Conservation (phyloP, 1,140 invertebrate genomes). For the Polypedilum vanderplanki region DNA sequence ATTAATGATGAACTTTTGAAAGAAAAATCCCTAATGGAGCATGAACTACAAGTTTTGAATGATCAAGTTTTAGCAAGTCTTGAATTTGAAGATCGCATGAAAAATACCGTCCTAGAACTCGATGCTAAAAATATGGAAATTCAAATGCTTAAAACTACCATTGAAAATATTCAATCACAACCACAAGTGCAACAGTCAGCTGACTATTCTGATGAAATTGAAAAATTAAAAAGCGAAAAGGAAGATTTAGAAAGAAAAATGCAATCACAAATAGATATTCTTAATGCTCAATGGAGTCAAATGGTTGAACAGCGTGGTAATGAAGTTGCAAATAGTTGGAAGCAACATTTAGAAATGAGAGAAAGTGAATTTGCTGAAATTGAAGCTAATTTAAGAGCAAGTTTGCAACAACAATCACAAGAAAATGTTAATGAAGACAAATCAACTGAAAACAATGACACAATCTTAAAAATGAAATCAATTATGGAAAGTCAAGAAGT, state of each 20-base stretch:
- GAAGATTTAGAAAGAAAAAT: slow-evolving; percentile 31
- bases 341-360: slow-evolving; percentile 52
- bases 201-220: slow-evolving; percentile 34
- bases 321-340: slow-evolving; percentile 59
- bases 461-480: slow-evolving; percentile 45
- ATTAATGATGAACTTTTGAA: slow-evolving; percentile 33
- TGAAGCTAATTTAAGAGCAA: slow-evolving; percentile 46
- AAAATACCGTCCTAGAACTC: slow-evolving; percentile 37
- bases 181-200: slow-evolving; percentile 40
- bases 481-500: slow-evolving; percentile 58
- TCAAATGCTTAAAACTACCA: slow-evolving; percentile 36
- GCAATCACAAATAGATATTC: slow-evolving; percentile 29
- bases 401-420: slow-evolving; percentile 41
- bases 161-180: slow-evolving; percentile 37
- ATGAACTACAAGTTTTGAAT: slow-evolving; percentile 41
- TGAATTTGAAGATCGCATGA: slow-evolving; percentile 41
- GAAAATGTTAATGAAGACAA: slow-evolving; percentile 27
- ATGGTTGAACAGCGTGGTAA: slow-evolving; percentile 54
- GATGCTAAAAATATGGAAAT: slow-evolving; percentile 42
- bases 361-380: slow-evolving; percentile 51
- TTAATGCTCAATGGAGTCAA: slow-evolving; percentile 45
- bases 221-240: background rate
- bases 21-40: slow-evolving; percentile 41
- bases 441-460: slow-evolving; percentile 8
- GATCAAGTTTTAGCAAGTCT: slow-evolving; percentile 41